A percentile compares a stretch with the other conserved stretches of the same genome.
These are phyloP conservation scores for Coluber constrictor DNA, from an alignment of 2,797 vertebrate species.

Conservation along the genomic window DNA sequence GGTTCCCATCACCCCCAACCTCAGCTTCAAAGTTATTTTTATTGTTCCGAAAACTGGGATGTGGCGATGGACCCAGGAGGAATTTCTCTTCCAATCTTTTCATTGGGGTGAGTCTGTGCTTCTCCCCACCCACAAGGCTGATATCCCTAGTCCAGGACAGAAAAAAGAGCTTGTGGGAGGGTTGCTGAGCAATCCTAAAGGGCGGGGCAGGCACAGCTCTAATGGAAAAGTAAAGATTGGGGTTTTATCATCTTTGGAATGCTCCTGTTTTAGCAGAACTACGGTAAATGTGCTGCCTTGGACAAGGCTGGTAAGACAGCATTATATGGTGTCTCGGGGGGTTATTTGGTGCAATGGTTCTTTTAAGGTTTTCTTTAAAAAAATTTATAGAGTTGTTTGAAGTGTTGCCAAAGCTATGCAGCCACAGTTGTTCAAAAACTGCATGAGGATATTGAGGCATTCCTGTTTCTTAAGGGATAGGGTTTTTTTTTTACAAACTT, in stretches of 20 bases:
- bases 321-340: background rate
- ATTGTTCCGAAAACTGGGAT: background rate
- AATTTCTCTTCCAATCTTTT: background rate
- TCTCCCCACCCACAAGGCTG: background rate
- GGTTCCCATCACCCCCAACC: background rate
- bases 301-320: background rate
- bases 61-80: background rate
- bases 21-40: background rate
- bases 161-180: background rate
- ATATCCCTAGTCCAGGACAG: background rate
- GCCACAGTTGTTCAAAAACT: background rate
- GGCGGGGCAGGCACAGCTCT: background rate
- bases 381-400: background rate
- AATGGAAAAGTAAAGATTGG: constrained; percentile 22
- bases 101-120: background rate
- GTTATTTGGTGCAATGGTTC: background rate
- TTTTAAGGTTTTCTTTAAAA: background rate
- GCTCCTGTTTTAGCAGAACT: background rate
- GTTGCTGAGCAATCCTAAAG: background rate
- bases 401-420: background rate
- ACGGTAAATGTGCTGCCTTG: background rate
- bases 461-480: background rate
- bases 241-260: constrained; percentile 1
- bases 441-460: background rate
- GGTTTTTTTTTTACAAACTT: background rate